phyloP scores from a whole-genome alignment of 2,888 invertebrate species.

The Chironomus tentans region DNA sequence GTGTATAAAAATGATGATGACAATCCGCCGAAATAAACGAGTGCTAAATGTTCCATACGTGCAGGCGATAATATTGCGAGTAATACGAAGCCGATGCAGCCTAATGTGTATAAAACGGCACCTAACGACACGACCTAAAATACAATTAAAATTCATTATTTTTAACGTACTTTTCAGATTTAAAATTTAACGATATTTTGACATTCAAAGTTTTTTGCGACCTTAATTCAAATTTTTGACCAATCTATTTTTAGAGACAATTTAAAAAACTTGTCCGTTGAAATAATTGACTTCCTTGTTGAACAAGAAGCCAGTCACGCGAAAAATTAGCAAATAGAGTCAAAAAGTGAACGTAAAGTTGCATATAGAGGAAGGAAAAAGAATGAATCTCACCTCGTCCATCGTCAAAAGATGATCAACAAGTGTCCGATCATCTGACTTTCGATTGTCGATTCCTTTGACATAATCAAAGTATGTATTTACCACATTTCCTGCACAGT shows the following conservation, averaged over 20 bases:
- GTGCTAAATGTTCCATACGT: slow-evolving; percentile 86
- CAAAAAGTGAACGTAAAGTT: no score
- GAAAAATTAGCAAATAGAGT: no score
- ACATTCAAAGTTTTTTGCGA: no score
- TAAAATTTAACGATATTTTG: not conserved
- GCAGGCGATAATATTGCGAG: slow-evolving; percentile 75
- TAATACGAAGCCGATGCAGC: slow-evolving; percentile 73
- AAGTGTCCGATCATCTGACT: slow-evolving; percentile 86
- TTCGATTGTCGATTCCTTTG: slow-evolving; percentile 86
- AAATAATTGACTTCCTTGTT: no score
- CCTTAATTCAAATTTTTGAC: no score
- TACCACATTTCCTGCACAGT: slow-evolving; percentile 93
- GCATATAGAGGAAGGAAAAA: no score
- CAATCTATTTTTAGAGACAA: no score
- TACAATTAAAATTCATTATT: not conserved
- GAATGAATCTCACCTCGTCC: slow-evolving; percentile 48
- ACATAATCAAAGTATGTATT: slow-evolving; percentile 94
- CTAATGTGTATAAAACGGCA: slow-evolving; percentile 76
- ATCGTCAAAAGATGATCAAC: slow-evolving; percentile 85
- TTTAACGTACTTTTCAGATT: not conserved
- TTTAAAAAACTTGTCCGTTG: no score
- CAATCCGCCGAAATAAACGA: slow-evolving; percentile 90
- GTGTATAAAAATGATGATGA: slow-evolving; percentile 95
- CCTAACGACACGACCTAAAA: slow-evolving; percentile 77
- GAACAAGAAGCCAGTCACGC: no score